Evolutionary conservation across 2,888 invertebrate genomes (phyloP).

Genomic region (Dryobotodes eremita): DNA sequence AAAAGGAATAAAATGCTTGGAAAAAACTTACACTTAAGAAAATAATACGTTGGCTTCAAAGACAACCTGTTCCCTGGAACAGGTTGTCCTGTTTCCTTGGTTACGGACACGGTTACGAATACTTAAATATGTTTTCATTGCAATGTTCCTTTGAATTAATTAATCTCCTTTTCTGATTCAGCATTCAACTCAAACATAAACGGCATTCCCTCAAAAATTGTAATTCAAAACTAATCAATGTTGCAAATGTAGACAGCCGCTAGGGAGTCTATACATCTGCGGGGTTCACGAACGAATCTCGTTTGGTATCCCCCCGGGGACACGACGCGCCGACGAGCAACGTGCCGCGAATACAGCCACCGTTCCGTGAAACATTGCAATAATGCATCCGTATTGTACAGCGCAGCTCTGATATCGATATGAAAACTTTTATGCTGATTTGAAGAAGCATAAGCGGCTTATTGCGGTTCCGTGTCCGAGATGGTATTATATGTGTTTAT

Average conservation of each 20-base stretch:
- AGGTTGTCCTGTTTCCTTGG: neutral
- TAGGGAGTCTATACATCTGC: constrained; percentile 63
- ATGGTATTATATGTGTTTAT: constrained; percentile 31
- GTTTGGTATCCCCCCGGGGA: constrained; percentile 59
- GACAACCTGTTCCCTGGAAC: too few species aligned
- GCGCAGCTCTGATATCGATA: constrained; percentile 59
- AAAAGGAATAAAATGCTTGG: neutral
- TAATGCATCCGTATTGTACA: constrained; percentile 67
- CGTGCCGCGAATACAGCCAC: constrained; percentile 70
- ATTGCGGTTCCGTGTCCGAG: constrained; percentile 38
- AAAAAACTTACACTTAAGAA: neutral
- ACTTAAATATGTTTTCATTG: neutral
- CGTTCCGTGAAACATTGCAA: constrained; percentile 64
- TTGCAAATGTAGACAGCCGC: constrained; percentile 54
- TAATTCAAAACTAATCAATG: constrained; percentile 60
- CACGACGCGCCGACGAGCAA: constrained; percentile 58
- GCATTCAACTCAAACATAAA: neutral
- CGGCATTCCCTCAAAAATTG: constrained; percentile 23
- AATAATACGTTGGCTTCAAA: neutral
- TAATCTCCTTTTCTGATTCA: neutral
- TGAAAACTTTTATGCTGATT: constrained; percentile 62
- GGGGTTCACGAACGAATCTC: constrained; percentile 58
- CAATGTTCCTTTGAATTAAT: neutral
- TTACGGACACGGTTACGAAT: neutral
- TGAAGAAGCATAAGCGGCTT: constrained; percentile 59